Evolutionary conservation across 2,888 invertebrate species (phyloP).

Genomic region (Crocallis elinguaria): DNA sequence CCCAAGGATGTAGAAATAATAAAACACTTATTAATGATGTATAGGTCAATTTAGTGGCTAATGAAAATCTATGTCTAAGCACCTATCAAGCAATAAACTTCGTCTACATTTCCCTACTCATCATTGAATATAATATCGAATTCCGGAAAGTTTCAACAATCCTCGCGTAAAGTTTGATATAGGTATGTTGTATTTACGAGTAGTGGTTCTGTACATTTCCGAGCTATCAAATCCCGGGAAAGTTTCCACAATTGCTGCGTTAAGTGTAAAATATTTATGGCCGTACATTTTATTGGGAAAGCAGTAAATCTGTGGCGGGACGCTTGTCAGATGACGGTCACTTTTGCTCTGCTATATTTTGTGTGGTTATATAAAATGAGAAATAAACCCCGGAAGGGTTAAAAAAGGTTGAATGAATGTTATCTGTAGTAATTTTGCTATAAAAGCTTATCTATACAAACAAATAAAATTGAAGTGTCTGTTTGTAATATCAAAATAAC

Average conservation of each 20-base stretch:
- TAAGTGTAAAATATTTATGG: constrained; percentile 49
- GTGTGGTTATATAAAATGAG: constrained; percentile 11
- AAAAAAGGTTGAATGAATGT: constrained; percentile 2
- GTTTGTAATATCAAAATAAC: no score
- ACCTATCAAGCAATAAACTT: no score
- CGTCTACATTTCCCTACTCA: no score
- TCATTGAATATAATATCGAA: no score
- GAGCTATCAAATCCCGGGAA: constrained; percentile 29
- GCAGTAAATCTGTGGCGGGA: constrained; percentile 43
- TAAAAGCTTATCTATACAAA: no score
- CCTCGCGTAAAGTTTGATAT: no score
- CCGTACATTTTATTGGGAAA: constrained; percentile 42
- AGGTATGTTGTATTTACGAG: not conserved
- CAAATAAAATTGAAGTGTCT: no score
- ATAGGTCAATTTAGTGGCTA: no score
- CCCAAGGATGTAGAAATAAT: no score
- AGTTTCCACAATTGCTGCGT: constrained; percentile 41
- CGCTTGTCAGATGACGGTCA: constrained; percentile 28
- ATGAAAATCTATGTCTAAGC: no score
- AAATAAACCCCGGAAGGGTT: constrained; percentile 7
- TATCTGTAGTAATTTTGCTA: constrained; percentile 5
- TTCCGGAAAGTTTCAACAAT: no score
- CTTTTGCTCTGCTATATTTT: constrained; percentile 31
- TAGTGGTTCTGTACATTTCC: constrained; percentile 11
- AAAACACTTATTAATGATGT: no score